Evolutionary conservation across 2,888 invertebrate genomes (phyloP), one percentile per base, ranked within the genome.

Genomic region (Lasioglossum marginatum): DNA sequence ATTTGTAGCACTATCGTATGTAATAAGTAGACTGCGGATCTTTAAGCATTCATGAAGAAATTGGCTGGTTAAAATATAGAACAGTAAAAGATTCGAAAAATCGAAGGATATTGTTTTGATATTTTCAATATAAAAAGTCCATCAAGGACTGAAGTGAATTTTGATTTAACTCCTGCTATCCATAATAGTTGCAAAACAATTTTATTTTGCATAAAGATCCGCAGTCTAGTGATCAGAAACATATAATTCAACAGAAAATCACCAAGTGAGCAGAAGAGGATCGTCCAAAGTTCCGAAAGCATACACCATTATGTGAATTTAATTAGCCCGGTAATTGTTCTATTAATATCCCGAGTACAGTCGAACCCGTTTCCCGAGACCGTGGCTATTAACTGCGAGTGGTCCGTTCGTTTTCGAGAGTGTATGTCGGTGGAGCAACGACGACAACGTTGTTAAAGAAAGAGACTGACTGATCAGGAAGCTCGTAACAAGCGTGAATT

Each of bases 401-500:
- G 31, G 34, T 4, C 48, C 34, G 34, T 43, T 40, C 40, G 40
- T 72, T 34, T 8, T 23, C 23, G 5, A 12, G 27, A 63, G 45
- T 60, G 23, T 8, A 10, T 2, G 37, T 37, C n/a, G 37, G 14
- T 40, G 48, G 73, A 48, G 31, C 40, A 76, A 66, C 45, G 40
- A 31, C 77, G 34, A 73, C 66, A 60, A 70, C 82, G 73, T 82
- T 72, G 74, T 74, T 81, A 83, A 81, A 31, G 45, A 77, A 52
- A 60, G 80, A 66, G 63, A 77, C 66, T 48, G 76, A 48, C 73
- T 16, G 72, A 48, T 57, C 63, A 27, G 37, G 31, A 19, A 27
- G 37, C 8, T 79, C 79, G 79, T 79, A 74, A 74, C 45, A 79
- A 74, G 74, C 66, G 74, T 66, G 79, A 74, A 79, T 79, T 79